Percentiles rank a stretch among this genome's conserved stretches.
Evolutionary conservation across 1,140 invertebrate genomes (phyloP).

Genomic region (Alviniconcha marisindica): DNA sequence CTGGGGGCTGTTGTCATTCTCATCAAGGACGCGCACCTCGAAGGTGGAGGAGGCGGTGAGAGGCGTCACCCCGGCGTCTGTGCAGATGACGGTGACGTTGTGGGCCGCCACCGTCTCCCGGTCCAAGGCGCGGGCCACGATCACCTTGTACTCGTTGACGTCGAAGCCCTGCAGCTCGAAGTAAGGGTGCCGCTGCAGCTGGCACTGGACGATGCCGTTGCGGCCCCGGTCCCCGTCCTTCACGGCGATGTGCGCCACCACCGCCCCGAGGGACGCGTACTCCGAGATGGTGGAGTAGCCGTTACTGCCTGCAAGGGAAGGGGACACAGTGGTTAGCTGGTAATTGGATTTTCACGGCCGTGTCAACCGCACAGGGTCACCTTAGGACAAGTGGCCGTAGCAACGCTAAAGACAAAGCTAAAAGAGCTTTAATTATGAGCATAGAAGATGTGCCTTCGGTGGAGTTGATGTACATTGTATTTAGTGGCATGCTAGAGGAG

Average conservation of each 20-base stretch:
- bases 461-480: too few relatives aligned
- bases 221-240: slow-evolving; percentile 63
- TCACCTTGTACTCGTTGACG: slow-evolving; percentile 68
- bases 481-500: too few relatives aligned
- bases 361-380: too few relatives aligned
- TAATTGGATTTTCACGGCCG: too few relatives aligned
- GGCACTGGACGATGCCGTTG: slow-evolving; percentile 65
- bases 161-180: slow-evolving; percentile 65
- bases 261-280: slow-evolving; percentile 60
- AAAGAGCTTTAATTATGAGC: too few relatives aligned
- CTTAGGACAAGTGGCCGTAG: too few relatives aligned
- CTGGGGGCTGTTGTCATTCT: slow-evolving; percentile 92
- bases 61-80: slow-evolving; percentile 86
- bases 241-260: slow-evolving; percentile 65
- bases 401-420: too few relatives aligned
- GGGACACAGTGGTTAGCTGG: too few relatives aligned
- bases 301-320: slow-evolving; percentile 16
- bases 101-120: slow-evolving; percentile 85
- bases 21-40: slow-evolving; percentile 88
- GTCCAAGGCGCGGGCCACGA: slow-evolving; percentile 82
- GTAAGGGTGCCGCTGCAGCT: slow-evolving; percentile 47
- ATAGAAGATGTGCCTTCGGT: too few relatives aligned
- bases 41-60: slow-evolving; percentile 86
- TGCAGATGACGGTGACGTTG: slow-evolving; percentile 87
- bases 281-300: slow-evolving; percentile 55